A percentile compares a stretch with the other conserved stretches of the same genome.
These are phyloP conservation scores for Tangara arthus DNA, from an alignment of 2,797 vertebrate genomes.

Conservation along the genomic window DNA sequence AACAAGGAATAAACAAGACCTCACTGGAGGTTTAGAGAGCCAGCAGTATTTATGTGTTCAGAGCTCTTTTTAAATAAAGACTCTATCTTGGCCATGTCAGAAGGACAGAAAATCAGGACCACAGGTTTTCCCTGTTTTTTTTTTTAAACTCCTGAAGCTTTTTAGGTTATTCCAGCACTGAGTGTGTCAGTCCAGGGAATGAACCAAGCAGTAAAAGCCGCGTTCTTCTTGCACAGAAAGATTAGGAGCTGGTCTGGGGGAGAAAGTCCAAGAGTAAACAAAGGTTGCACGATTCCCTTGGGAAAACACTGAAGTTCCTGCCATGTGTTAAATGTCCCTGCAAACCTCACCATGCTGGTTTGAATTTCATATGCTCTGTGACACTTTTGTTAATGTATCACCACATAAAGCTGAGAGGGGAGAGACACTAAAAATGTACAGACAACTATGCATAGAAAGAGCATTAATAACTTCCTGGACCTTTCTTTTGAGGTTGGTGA, in stretches of 20 bases:
- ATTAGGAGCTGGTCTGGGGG: background rate
- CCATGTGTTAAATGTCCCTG: background rate
- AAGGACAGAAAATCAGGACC: background rate
- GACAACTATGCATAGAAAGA: background rate
- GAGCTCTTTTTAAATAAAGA: background rate
- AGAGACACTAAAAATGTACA: background rate
- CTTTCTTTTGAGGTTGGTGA: background rate
- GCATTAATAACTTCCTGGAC: background rate
- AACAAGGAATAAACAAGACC: slow-evolving; percentile 26
- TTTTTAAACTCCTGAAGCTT: background rate
- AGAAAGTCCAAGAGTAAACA: slow-evolving; percentile 11
- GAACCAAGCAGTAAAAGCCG: background rate
- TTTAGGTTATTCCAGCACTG: background rate
- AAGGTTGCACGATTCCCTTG: background rate
- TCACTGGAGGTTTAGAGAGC: background rate
- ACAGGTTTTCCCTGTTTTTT: background rate
- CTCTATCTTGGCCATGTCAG: background rate
- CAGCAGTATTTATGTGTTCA: background rate
- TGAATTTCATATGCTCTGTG: background rate
- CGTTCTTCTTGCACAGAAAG: background rate
- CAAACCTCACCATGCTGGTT: background rate
- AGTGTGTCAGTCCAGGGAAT: background rate
- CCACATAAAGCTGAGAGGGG: background rate
- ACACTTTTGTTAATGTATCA: background rate
- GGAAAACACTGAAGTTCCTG: background rate